These are phyloP conservation scores for Apistogramma diplotaenia DNA, from an alignment of 2,113 vertebrate species.

Conservation along the genomic window DNA sequence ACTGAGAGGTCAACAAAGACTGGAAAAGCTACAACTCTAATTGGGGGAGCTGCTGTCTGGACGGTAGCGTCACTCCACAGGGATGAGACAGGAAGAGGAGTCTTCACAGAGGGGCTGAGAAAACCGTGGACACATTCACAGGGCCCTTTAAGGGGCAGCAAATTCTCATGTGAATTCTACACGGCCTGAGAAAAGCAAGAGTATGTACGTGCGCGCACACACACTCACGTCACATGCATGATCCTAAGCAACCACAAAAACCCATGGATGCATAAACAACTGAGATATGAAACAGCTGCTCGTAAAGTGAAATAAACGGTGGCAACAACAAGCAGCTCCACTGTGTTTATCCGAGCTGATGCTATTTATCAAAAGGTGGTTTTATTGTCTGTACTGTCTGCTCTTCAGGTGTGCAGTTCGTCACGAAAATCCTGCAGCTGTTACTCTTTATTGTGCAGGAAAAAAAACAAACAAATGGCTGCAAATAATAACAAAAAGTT, in stretches of 20 bases:
- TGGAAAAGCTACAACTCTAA: conserved; percentile 6
- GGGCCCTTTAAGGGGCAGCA: conserved; percentile 44
- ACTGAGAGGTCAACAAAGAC: not conserved
- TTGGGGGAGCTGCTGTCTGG: conserved; percentile 8
- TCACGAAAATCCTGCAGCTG: not conserved
- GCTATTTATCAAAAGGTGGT: not conserved
- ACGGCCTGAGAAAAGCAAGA: conserved; percentile 39
- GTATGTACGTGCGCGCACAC: not conserved
- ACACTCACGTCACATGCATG: not conserved
- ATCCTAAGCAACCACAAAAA: not conserved
- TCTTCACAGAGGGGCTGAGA: conserved; percentile 56
- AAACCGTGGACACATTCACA: conserved; percentile 26
- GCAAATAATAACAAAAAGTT: too few species aligned
- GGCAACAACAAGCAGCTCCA: not conserved
- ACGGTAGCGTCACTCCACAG: conserved; percentile 29
- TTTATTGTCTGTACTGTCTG: not conserved
- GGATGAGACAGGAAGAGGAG: conserved; percentile 61
- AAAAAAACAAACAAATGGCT: too few species aligned
- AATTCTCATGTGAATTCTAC: conserved; percentile 75
- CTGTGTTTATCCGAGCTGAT: not conserved
- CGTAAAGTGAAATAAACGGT: not conserved
- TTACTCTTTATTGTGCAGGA: too few species aligned
- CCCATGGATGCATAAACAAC: conserved; percentile 1
- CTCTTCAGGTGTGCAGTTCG: not conserved
- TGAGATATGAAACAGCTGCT: conserved; percentile 41